Conservation (phyloP, 2,113 vertebrate genomes). For the Caracal caracal region DNA sequence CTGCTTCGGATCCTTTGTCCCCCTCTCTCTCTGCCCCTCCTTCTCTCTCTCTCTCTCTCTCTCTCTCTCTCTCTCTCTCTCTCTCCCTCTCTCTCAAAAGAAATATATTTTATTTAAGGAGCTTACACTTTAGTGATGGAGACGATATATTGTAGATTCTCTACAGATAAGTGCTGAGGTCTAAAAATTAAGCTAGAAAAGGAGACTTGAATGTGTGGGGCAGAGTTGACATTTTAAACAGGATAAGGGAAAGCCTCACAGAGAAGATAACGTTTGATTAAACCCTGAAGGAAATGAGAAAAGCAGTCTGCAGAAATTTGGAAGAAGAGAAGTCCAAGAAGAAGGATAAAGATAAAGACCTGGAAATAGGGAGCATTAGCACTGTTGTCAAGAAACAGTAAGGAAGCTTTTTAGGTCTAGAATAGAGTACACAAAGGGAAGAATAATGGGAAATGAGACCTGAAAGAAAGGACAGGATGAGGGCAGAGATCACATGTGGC, state of each 20-base stretch:
- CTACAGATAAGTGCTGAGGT: not conserved
- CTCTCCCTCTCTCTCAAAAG: no score
- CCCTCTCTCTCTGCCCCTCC: no score
- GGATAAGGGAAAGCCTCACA: not conserved
- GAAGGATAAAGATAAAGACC: not conserved
- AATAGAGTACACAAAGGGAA: not conserved
- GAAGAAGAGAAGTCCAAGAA: not conserved
- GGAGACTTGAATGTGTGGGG: not conserved
- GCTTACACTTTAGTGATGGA: not conserved
- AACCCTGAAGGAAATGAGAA: not conserved
- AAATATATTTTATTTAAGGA: not conserved
- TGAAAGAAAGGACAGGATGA: not conserved
- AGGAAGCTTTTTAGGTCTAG: not conserved
- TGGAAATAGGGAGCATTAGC: not conserved
- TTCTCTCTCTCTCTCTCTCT: no score
- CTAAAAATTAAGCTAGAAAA: not conserved
- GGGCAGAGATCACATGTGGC: not conserved
- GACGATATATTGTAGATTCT: not conserved
- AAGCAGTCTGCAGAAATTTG: not conserved
- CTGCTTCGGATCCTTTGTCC: no score
- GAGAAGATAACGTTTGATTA: not conserved
- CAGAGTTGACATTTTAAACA: not conserved
- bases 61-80: no score
- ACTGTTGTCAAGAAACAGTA: not conserved
- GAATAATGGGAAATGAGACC: not conserved